Evolutionary conservation across 2,113 vertebrate species (phyloP).

Genomic region (Agelaius tricolor): DNA sequence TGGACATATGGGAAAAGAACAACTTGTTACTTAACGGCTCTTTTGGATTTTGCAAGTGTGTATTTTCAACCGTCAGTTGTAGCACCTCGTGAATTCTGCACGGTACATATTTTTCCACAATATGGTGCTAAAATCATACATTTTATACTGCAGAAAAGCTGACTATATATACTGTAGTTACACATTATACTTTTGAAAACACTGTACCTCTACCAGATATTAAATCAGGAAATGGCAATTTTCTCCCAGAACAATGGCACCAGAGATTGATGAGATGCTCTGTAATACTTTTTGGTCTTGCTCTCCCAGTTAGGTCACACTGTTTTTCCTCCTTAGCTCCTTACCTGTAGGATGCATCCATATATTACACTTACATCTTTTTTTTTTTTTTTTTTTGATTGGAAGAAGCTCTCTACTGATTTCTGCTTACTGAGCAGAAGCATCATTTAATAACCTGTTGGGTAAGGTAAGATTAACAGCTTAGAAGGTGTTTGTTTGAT

Average conservation of each 20-base stretch:
- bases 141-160: conserved; percentile 51
- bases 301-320: not conserved
- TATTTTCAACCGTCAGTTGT: conserved; percentile 71
- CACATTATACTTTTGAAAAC: conserved; percentile 41
- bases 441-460: conserved; percentile 21
- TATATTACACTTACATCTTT: not conserved
- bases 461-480: conserved; percentile 33
- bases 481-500: not conserved
- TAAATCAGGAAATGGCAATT: conserved; percentile 5
- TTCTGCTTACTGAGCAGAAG: conserved; percentile 20
- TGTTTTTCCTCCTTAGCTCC: conserved; percentile 10
- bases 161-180: conserved; percentile 62
- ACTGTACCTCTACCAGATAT: conserved; percentile 7
- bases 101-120: conserved; percentile 72
- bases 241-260: not conserved
- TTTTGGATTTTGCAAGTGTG: conserved; percentile 69
- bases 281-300: conserved; percentile 16
- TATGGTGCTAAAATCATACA: conserved; percentile 72
- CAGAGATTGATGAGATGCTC: not conserved
- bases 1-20: conserved; percentile 70
- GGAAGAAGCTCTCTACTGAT: conserved; percentile 5
- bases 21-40: conserved; percentile 72
- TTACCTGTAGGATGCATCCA: conserved; percentile 1
- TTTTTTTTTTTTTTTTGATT: not conserved
- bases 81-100: conserved; percentile 72